A percentile compares a stretch with the other conserved stretches of the same genome.
Evolutionary conservation across 2,113 vertebrate species (phyloP).

Genomic region (Datnioides undecimradiatus): DNA sequence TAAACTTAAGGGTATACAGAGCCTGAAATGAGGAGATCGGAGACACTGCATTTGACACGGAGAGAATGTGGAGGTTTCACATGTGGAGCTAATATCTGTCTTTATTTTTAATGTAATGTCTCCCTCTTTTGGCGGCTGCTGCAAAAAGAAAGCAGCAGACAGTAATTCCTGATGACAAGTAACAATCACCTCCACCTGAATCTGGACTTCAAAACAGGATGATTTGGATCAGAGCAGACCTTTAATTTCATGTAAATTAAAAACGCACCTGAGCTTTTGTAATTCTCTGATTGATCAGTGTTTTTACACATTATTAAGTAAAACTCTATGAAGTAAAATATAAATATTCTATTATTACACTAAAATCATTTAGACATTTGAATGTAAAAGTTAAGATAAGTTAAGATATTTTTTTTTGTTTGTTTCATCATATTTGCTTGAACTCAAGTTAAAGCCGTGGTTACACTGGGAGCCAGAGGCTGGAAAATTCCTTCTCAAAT

Average conservation of each 20-base stretch:
- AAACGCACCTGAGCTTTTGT: not conserved
- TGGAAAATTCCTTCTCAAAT: slow-evolving; percentile 19
- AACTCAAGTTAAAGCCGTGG: not conserved
- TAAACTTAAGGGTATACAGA: slow-evolving; percentile 8
- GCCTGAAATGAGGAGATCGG: slow-evolving; percentile 17
- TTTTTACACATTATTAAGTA: not conserved
- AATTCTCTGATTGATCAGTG: not conserved
- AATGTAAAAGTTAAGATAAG: not conserved
- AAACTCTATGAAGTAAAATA: not conserved
- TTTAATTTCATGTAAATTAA: not conserved
- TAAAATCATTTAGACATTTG: not conserved
- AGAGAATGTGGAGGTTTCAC: slow-evolving; percentile 2
- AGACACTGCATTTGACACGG: not conserved
- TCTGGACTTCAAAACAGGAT: not conserved
- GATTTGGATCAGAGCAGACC: not conserved
- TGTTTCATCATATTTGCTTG: not conserved
- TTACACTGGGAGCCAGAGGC: not conserved
- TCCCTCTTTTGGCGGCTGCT: slow-evolving; percentile 75
- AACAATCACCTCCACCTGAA: not conserved
- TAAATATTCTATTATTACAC: not conserved
- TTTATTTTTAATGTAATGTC: slow-evolving; percentile 72
- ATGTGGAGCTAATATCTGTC: not conserved
- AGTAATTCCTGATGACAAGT: not conserved
- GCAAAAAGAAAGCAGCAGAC: not conserved
- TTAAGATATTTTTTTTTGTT: not conserved